Evolutionary conservation across 2,113 vertebrate species (phyloP), one percentile per base, ranked within the genome.

Genomic region (Cephalopholis sonnerati): DNA sequence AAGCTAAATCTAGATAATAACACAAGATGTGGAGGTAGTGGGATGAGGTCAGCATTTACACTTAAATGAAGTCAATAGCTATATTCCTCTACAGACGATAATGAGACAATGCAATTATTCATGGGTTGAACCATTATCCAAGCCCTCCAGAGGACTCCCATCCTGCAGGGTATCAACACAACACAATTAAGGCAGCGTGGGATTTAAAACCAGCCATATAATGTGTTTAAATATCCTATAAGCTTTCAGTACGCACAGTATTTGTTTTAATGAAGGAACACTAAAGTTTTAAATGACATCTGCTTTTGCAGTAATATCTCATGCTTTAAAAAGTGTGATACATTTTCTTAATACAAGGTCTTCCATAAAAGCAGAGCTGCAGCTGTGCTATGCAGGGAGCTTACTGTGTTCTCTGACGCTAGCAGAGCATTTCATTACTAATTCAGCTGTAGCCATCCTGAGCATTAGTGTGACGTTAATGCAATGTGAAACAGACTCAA

Each of bases 341-440:
- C 15, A 24, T 75, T 87, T 81, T 82, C 70, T 84, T 87, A 79
- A 91, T 77, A 69, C 79, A 79, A 74, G 66, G 58, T 84, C 75
- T 77, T 73, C 57, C 51, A 82, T 87, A 70, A 88, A 88, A 89
- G 87, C 86, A 64, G 81, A 83, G 84, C 87, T 86, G 79, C 85
- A 89, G 83, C 85, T 82, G 85, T 74, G 87, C 79, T 32, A 74
- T 79, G 55, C 83, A 69, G 71, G 58, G 62, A 79, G 80, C 82
- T 64, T 32, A 64, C 81, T 74, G 87, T 57, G 74, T 81, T 83
- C 80, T 89, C 87, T 86, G 77, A 87, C 25, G 74, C 89, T 84
- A 86, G 68, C 88, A 89, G 92, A 84, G 88, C 87, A 77, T 90
- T 93, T 93, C 94, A 95, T 95, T 88, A 95, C 94, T 95, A 93